Conservation (phyloP, 2,888 invertebrate species). For the Dryadula phaetusa region DNA sequence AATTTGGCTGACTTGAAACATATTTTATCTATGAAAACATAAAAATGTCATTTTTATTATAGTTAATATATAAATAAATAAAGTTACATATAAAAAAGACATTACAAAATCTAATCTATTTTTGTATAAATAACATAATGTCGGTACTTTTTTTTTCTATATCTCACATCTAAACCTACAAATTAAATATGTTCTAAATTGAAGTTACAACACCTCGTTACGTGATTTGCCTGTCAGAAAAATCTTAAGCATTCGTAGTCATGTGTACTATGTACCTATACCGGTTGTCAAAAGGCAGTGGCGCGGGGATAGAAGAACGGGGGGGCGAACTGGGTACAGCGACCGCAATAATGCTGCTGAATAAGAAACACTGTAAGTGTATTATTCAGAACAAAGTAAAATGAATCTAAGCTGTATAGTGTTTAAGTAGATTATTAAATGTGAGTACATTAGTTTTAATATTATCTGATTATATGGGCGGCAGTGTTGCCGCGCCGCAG, state of each 20-base stretch:
- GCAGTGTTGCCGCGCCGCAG: conserved; percentile 61
- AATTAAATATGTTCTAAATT: conserved; percentile 44
- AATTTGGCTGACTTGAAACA: no score
- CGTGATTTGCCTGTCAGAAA: conserved; percentile 79
- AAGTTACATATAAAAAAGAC: no score
- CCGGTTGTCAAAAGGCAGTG: conserved; percentile 76
- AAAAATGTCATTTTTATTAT: no score
- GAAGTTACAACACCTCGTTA: conserved; percentile 53
- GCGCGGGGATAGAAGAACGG: conserved; percentile 52
- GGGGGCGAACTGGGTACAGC: conserved; percentile 72
- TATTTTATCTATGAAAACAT: no score
- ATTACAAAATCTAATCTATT: no score
- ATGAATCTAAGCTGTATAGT: neutral
- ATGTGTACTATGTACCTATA: conserved; percentile 58
- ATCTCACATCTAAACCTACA: conserved; percentile 23
- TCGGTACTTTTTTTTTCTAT: neutral
- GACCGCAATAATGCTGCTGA: conserved; percentile 69
- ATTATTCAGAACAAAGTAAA: conserved; percentile 1
- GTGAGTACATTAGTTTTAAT: conserved; percentile 21
- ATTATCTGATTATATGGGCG: conserved; percentile 27
- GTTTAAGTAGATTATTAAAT: conserved; percentile 26
- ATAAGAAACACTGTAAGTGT: conserved; percentile 17
- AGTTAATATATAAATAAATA: no score
- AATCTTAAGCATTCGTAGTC: conserved; percentile 73
- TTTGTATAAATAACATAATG: no score